Percentiles rank a stretch among this genome's conserved stretches.
Evolutionary conservation across 2,797 vertebrate genomes (phyloP).

Genomic region (Hippocampus kuda): DNA sequence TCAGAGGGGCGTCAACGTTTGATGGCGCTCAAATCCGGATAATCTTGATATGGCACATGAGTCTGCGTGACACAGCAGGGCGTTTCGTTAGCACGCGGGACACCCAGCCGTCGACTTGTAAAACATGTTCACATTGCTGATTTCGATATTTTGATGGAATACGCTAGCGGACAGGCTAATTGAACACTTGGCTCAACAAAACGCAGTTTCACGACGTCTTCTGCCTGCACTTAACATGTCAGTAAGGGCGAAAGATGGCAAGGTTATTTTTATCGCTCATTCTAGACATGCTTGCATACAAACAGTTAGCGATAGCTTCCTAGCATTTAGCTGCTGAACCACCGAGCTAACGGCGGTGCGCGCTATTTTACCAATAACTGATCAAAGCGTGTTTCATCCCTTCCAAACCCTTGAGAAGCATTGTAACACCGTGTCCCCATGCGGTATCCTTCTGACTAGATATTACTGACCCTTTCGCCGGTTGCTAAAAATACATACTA

Average conservation of each 20-base stretch:
- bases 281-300: conserved; percentile 3
- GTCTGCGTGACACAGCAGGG: background rate
- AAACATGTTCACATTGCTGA: background rate
- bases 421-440: conserved; percentile 11
- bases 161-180: background rate
- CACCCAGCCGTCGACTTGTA: background rate
- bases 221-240: background rate
- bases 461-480: conserved; percentile 14
- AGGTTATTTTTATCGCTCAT: background rate
- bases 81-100: conserved; percentile 1
- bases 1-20: too few species aligned
- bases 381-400: background rate
- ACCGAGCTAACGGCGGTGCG: conserved; percentile 32
- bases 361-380: conserved; percentile 9
- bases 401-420: conserved; percentile 5
- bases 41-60: too few species aligned
- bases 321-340: conserved; percentile 30
- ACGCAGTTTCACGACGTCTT: background rate
- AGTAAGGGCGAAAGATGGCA: background rate
- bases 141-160: background rate
- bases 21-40: too few species aligned
- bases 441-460: conserved; percentile 10
- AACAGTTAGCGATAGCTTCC: conserved; percentile 13
- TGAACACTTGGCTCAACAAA: background rate
- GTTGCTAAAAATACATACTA: conserved; percentile 56